These are phyloP conservation scores for Zaprionus africanus DNA, from an alignment of 1,140 invertebrate genomes.

Conservation along the genomic window DNA sequence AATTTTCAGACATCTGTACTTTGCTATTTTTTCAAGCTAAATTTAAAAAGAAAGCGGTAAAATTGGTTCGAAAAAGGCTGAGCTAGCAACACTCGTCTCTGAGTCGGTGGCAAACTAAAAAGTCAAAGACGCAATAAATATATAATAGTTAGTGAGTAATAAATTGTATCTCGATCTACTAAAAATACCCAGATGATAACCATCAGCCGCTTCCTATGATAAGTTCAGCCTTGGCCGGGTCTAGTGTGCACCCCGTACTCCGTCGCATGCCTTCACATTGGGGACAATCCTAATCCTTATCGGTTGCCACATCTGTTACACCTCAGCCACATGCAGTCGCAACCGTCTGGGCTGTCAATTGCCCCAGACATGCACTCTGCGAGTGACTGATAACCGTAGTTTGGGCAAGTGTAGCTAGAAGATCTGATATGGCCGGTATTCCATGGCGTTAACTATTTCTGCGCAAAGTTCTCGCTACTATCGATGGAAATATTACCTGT, in stretches of 20 bases:
- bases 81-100: not conserved
- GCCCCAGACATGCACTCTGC: constrained; percentile 9
- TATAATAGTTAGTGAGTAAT: not conserved
- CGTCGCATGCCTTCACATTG: not conserved
- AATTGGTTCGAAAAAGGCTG: not conserved
- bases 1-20: too few relatives aligned
- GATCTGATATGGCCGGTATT: not conserved
- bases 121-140: not conserved
- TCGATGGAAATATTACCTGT: not conserved
- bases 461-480: not conserved
- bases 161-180: not conserved
- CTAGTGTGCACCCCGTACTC: not conserved
- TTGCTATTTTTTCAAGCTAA: too few relatives aligned
- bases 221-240: not conserved
- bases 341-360: constrained; percentile 24
- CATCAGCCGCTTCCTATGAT: not conserved
- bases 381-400: constrained; percentile 15
- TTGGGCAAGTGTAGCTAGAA: not conserved
- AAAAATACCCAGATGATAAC: constrained; percentile 8
- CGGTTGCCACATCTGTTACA: constrained; percentile 22
- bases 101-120: too few relatives aligned
- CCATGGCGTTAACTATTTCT: not conserved
- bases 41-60: not conserved
- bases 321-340: constrained; percentile 13
- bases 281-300: constrained; percentile 36